Conservation (phyloP, 2,113 vertebrate genomes). For the Heterochromis multidens region DNA sequence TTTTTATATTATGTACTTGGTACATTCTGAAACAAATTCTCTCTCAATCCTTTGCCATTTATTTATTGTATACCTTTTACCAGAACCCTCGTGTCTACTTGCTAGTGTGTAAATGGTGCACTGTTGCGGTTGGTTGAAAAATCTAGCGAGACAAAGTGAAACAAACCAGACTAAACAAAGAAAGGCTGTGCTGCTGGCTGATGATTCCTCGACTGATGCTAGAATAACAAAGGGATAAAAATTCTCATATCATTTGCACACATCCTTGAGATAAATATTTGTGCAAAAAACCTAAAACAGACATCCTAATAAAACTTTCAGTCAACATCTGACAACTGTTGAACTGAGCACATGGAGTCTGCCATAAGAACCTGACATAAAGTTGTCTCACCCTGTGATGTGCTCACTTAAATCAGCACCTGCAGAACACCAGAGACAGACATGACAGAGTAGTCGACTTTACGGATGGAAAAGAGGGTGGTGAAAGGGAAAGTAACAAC, state of each 20-base stretch:
- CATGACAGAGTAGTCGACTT: constrained; percentile 18
- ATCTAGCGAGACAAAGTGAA: constrained; percentile 3
- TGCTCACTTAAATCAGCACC: neutral
- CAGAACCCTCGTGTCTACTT: constrained; percentile 25
- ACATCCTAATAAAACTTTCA: neutral
- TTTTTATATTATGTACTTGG: constrained; percentile 78
- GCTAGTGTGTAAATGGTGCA: constrained; percentile 12
- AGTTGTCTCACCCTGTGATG: constrained; percentile 6
- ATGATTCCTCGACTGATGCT: neutral
- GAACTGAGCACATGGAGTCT: neutral
- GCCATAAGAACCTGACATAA: constrained; percentile 19
- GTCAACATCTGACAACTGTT: neutral
- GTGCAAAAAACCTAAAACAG: neutral
- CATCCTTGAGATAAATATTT: neutral
- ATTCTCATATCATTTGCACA: neutral
- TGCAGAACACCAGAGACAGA: constrained; percentile 25
- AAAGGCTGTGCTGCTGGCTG: constrained; percentile 3
- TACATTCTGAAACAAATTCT: constrained; percentile 66
- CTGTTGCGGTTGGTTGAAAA: constrained; percentile 1
- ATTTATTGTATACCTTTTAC: constrained; percentile 54
- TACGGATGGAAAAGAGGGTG: constrained; percentile 38
- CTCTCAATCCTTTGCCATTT: constrained; percentile 17
- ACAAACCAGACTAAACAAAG: constrained; percentile 43
- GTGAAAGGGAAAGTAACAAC: constrained; percentile 25
- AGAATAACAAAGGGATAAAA: neutral